Conservation (phyloP, 2,888 invertebrate genomes). For the Drosophila aldrichi region DNA sequence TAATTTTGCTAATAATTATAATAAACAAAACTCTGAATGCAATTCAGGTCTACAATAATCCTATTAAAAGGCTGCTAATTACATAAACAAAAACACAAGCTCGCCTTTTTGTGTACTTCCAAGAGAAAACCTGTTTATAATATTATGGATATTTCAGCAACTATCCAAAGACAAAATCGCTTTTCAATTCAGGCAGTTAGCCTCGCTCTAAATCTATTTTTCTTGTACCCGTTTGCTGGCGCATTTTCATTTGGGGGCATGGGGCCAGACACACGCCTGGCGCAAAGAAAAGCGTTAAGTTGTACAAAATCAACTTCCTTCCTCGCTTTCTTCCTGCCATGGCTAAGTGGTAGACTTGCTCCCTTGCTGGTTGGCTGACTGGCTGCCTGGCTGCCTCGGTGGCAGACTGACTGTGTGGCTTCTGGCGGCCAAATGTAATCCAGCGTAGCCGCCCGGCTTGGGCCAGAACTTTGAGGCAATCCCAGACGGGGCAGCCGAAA, state of each 20-base stretch:
- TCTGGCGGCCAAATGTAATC: constrained; percentile 45
- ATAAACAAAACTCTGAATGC: not conserved
- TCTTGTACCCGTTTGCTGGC: constrained; percentile 32
- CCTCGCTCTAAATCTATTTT: constrained; percentile 36
- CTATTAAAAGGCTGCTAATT: constrained; percentile 3
- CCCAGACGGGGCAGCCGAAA: constrained; percentile 51
- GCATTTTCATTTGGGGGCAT: constrained; percentile 27
- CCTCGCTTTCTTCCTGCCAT: constrained; percentile 58
- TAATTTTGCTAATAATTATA: not conserved
- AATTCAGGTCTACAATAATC: not conserved
- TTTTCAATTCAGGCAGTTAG: constrained; percentile 36
- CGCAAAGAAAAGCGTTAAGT: constrained; percentile 70
- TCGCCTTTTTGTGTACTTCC: constrained; percentile 13
- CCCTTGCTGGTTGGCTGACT: constrained; percentile 2
- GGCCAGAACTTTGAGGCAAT: constrained; percentile 40
- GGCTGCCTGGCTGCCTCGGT: not conserved
- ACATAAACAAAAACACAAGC: constrained; percentile 3
- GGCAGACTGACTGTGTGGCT: constrained; percentile 22
- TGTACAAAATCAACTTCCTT: constrained; percentile 79
- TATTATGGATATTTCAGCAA: constrained; percentile 15
- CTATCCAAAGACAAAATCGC: constrained; percentile 31
- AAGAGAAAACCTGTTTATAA: constrained; percentile 16
- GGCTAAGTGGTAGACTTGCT: constrained; percentile 34
- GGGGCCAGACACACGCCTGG: constrained; percentile 48
- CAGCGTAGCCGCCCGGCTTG: constrained; percentile 37